These are phyloP conservation scores for Paelopatides confundens DNA, from an alignment of 53 echinoderm and acorn worm species.

Conservation along the genomic window DNA sequence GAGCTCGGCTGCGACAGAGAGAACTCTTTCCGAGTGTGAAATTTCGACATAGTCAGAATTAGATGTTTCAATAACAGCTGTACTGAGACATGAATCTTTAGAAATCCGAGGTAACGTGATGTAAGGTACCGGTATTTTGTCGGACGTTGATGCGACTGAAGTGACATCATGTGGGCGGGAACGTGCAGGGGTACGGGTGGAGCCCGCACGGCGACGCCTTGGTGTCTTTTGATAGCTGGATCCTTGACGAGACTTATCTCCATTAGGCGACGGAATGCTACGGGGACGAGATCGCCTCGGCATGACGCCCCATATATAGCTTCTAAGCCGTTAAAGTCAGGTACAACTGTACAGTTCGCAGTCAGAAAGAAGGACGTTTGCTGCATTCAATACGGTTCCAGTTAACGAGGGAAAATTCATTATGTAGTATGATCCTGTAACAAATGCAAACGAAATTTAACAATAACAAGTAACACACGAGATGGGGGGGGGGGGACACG, in stretches of 20 bases:
- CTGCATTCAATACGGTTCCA: too few species aligned
- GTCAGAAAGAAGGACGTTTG: too few species aligned
- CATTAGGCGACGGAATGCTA: background rate
- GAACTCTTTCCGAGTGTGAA: slow-evolving; percentile 43
- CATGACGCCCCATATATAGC: background rate
- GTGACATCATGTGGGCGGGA: background rate
- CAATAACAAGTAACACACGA: too few species aligned
- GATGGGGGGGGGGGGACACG: too few species aligned
- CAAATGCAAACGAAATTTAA: too few species aligned
- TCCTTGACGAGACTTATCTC: background rate
- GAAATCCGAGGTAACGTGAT: slow-evolving; percentile 27
- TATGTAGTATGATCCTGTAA: too few species aligned
- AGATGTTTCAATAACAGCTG: slow-evolving; percentile 52
- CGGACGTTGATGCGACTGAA: background rate
- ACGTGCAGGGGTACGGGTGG: background rate
- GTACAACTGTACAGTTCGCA: too few species aligned
- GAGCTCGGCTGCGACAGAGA: slow-evolving; percentile 60
- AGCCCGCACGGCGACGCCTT: background rate
- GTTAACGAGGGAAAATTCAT: too few species aligned
- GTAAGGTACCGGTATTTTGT: background rate
- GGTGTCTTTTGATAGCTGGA: background rate
- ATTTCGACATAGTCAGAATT: background rate
- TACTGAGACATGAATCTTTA: slow-evolving; percentile 59
- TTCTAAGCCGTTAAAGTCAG: too few species aligned
- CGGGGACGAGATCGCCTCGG: background rate